Base-by-base conservation (phyloP, 2,888 invertebrate genomes). In the Resseliella maxima region DNA sequence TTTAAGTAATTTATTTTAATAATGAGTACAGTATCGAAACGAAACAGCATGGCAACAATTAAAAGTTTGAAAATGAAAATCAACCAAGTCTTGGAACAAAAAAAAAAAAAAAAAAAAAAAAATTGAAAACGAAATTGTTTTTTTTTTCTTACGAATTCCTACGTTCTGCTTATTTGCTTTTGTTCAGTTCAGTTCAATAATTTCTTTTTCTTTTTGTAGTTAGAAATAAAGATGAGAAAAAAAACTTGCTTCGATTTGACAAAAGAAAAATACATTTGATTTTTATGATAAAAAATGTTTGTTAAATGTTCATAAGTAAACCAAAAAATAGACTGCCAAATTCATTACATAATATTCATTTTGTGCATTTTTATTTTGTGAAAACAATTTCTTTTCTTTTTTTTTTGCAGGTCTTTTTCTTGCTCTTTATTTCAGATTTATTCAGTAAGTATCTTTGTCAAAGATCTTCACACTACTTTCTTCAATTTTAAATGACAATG, bases 251-350 rank as follows among this genome's bases (percentile, higher is more conserved):
- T 83, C 83, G 83, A 24, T 38, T 83, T 24, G n/a, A 18, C 36
- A 83, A 38, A 38, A n/a, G 24, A 83, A 38, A 83, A 83, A 24
- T 10, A 38, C 24, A n/a, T 38, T 83, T 38, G 83, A 83, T 83
- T 83, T 18, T 83, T 83, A 38, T 24, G 83, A 83, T 38, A 83
- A n/a, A 83, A 83, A 83, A 38, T 83, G 83, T 83, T 83, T 83
- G 83, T 83, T 45, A 85, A 85, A 45, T 85, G 41, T 85, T 85
- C 45, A 85, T 85, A 85, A 85, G 85, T 85, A 85, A 85, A 85
- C 85, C 85, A 85, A 85, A 85, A 85, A 85, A 85, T 85, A 85
- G 85, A 85, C 85, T 85, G 85, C 85, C 85, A 85, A 85, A 83
- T 83, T 83, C 83, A 83, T 83, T 38, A 83, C 36, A 83, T 83